Percentiles rank a stretch among this genome's conserved stretches.
Conservation (phyloP, 2,113 vertebrate genomes). For the Cygnus buccinator region DNA sequence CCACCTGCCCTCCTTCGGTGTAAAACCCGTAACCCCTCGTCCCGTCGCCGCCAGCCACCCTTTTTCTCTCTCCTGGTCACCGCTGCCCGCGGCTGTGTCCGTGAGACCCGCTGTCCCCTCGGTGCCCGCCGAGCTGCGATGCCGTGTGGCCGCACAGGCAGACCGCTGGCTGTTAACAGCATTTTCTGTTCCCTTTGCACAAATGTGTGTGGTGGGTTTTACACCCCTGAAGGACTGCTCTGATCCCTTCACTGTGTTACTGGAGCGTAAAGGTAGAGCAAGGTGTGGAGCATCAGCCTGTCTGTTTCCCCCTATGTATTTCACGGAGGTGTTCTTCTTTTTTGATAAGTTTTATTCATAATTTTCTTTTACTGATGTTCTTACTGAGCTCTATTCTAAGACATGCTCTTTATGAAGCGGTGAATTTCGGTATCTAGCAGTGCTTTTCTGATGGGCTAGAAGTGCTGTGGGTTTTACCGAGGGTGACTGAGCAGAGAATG, state of each 20-base stretch:
- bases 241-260: accelerated
- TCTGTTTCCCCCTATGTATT: background rate
- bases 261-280: background rate
- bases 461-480: too few relatives aligned
- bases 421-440: too few relatives aligned
- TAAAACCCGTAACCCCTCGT: too few relatives aligned
- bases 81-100: accelerated
- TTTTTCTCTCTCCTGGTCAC: background rate
- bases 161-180: background rate
- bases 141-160: accelerated
- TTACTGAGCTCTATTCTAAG: too few relatives aligned
- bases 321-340: background rate
- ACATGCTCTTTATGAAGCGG: too few relatives aligned
- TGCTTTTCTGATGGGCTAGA: background rate
- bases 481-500: background rate
- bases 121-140: accelerated
- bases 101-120: accelerated
- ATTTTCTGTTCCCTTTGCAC: background rate
- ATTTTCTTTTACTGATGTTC: background rate
- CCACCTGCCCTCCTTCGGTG: too few relatives aligned
- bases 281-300: background rate
- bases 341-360: accelerated
- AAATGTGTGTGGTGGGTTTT: accelerated
- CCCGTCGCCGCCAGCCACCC: background rate
- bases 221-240: accelerated